Conservation (phyloP, 2,113 vertebrate species). For the Heteronetta atricapilla region DNA sequence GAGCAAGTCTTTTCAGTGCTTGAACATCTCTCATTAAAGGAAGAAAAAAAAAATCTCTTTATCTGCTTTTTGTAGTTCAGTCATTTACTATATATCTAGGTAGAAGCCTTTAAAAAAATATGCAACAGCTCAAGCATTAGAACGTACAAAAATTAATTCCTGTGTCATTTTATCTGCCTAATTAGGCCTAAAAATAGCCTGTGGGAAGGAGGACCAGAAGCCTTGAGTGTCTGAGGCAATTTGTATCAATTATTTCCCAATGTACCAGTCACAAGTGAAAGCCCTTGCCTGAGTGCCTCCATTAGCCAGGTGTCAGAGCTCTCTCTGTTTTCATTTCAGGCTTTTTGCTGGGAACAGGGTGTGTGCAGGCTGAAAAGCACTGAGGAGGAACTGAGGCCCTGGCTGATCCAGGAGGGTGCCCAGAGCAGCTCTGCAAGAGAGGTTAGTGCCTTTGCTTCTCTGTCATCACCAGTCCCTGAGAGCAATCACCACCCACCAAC, state of each 20-base stretch:
- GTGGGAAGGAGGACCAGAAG: conserved; percentile 12
- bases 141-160: not conserved
- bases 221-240: conserved; percentile 13
- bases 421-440: not conserved
- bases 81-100: not conserved
- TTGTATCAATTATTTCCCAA: conserved; percentile 42
- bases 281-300: not conserved
- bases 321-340: not conserved
- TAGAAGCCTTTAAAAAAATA: not conserved
- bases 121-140: not conserved
- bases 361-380: not conserved
- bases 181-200: conserved; percentile 15
- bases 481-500: conserved; percentile 55
- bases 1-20: not conserved
- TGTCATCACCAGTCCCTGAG: conserved; percentile 23
- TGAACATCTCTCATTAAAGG: not conserved
- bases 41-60: not conserved
- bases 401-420: not conserved
- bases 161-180: not conserved
- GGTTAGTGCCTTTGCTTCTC: not conserved
- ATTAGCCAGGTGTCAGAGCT: conserved; percentile 4
- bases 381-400: not conserved
- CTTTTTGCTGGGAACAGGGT: not conserved
- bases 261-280: not conserved
- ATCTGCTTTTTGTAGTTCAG: not conserved